Base-by-base conservation (phyloP, 2,797 vertebrate species). In the Hylomyscus alleni region DNA sequence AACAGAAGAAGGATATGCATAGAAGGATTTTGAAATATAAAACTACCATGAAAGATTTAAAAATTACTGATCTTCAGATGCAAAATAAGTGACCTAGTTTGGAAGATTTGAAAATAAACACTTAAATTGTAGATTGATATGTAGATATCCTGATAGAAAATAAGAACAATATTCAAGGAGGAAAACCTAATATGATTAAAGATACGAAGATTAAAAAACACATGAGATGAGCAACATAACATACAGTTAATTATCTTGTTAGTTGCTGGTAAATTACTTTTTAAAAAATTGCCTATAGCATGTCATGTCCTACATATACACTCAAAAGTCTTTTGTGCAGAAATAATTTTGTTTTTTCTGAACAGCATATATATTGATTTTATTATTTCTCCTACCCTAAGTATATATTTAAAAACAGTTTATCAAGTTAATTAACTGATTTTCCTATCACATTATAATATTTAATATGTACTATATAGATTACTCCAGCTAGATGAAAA, bases 321-420 rank as follows among this genome's bases (percentile, higher is more conserved):
- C 0, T 78, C 40, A 82, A 78, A 89, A 22, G 54, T 3, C 13
- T 69, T 77, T 93, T 76, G 1, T 44, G 24, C 0, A 86, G 12
- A 96, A 89, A 92, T 81, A 67, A 80, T 94, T 86, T 92, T 2
- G 69, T 82, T 92, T 89, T 82, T 19, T 82, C 77, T 86, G 10
- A 73, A 11, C 2, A 67, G 26, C 19, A 37, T 2, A 13, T 14
- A 12, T 10, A 87, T 15, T 12, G 8, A 0, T 93, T 24, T 69
- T 52, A 65, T 62, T 17, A 89, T 47, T 7, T 31, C 54, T 69
- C 14, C 15, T 82, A 58, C 60, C 37, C 19, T 62, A 3, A 90
- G 40, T 34, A 52, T 10, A 50, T 5, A 62, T 76, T 2, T 60
- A 22, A 85, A 56, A 78, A 3, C n/a, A 89, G 2, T 10, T 82